Conservation (phyloP, 2,797 vertebrate species). For the Halcyon smyrnensis region DNA sequence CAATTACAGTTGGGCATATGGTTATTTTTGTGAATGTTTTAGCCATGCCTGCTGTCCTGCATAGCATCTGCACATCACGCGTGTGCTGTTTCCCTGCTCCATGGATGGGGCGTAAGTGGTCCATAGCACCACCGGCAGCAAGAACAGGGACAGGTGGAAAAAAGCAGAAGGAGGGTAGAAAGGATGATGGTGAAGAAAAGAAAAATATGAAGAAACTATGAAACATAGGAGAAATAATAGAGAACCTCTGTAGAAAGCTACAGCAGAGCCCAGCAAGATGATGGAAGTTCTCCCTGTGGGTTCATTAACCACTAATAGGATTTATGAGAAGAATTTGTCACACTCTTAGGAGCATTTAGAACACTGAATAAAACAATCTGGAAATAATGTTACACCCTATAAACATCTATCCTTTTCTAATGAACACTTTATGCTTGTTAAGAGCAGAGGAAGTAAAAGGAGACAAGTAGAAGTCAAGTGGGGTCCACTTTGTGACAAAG, state of each 20-base stretch:
- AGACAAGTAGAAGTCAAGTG: rapidly evolving
- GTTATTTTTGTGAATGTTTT: neutral
- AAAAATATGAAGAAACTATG: neutral
- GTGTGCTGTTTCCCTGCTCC: neutral
- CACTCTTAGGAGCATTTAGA: neutral
- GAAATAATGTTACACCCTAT: neutral
- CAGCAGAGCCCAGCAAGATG: neutral
- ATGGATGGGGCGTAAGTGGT: rapidly evolving
- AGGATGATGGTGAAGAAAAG: neutral
- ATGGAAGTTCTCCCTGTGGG: neutral
- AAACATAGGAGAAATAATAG: neutral
- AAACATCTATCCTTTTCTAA: neutral
- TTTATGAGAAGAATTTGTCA: conserved; percentile 4
- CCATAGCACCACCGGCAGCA: neutral
- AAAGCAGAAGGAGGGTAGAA: neutral
- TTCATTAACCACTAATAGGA: conserved; percentile 7
- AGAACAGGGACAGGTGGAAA: neutral
- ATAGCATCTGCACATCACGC: neutral
- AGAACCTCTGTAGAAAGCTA: neutral
- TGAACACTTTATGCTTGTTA: neutral
- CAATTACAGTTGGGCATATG: neutral
- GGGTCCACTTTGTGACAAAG: neutral
- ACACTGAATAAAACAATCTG: conserved; percentile 12
- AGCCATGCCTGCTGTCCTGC: neutral
- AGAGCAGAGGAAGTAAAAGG: neutral